Evolutionary conservation across 1,140 invertebrate genomes (phyloP), one percentile per base, ranked within the genome.

Genomic region (Tetramorium simillimum): DNA sequence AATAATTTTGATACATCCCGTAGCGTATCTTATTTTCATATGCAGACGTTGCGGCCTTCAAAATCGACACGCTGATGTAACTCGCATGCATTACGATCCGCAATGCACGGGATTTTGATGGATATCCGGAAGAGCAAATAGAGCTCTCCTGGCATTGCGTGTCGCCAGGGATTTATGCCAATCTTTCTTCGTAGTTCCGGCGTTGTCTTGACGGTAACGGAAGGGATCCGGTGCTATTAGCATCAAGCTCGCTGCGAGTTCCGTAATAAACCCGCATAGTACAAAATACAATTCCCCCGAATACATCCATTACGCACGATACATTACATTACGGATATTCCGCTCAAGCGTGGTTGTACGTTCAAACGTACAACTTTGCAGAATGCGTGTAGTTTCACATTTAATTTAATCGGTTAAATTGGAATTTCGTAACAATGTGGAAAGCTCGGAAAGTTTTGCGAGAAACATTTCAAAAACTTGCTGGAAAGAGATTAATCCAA

Each of bases 121-220:
- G 67, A 82, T 72, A 56, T 72, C 18, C 53, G 51, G 21, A 2
- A 21, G 65, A 73, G 40, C 67, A 73, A 73, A 58, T 58, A 73
- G 40, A 72, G 18, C 33, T 46, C 51, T 72, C 21, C 12, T 43
- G n/a, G 40, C 67, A 73, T 60, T 82, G 67, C 37, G 37, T 82
- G 78, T 82, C 78, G 18, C 51, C 67, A 72, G 37, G 65, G 51
- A 82, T 82, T 82, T 82, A 49, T 82, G 80, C 53, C 67, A 82
- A 72, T 82, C 80, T 82, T 82, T 82, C 43, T 40, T 53, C 67
- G 5, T 5, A 14, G 40, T 37, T 60, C 24, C 53, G 53, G 67
- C 40, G 53, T 60, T 82, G 53, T 58, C 80, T 73, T 46, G 67
- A 81, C 33, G 21, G 40, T 81, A 43, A 40, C 24, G 65, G 16